Base-by-base conservation (phyloP, 1,140 invertebrate species). In the Drosophila mauritiana region DNA sequence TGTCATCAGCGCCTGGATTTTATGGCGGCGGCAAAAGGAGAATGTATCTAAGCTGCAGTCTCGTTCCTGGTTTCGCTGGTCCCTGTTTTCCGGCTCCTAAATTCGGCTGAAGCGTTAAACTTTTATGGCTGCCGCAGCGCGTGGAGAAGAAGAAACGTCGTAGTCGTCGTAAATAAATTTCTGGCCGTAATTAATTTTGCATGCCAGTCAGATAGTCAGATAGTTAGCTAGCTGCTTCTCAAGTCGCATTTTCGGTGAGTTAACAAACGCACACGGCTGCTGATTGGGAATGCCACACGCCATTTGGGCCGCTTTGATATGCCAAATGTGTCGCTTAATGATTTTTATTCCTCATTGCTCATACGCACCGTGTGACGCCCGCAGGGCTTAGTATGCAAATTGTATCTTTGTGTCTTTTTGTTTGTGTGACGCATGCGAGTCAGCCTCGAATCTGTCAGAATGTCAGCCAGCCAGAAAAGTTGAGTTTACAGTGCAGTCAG, bases 321-420 rank as follows among this genome's bases (percentile, higher is more conserved):
- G 83, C 83, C 79, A 82, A 86, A 88, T 88, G 83, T 88, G 83
- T 86, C 79, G 83, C 83, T 83, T 79, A 88, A 86, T 88, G 75
- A 73, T 88, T 79, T 81, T 82, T 78, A 81, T 88, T 78, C 52
- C 37, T 42, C 45, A 65, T 85, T 49, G 76, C 80, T 78, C 72
- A 83, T 80, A 83, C 80, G 80, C 63, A 69, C 59, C 72, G 81
- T 80, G 58, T 59, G 73, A 53, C 57, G 45, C 49, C 54, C 15
- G 1, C 27, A 39, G 20, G 39, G 59, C 70, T 80, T 80, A 68
- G 75, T 88, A 86, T 86, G 84, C 83, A 83, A 86, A 88, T 79
- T 73, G 59, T 51, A 57, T 42, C 55, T 76, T 39, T 51, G 36
- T 31, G n/a, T 13, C 7, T 51, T 15, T n/a, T 57, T 22, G 43